phyloP scores from a whole-genome alignment of 2,888 invertebrate genomes.

The Aporophyla lueneburgensis region DNA sequence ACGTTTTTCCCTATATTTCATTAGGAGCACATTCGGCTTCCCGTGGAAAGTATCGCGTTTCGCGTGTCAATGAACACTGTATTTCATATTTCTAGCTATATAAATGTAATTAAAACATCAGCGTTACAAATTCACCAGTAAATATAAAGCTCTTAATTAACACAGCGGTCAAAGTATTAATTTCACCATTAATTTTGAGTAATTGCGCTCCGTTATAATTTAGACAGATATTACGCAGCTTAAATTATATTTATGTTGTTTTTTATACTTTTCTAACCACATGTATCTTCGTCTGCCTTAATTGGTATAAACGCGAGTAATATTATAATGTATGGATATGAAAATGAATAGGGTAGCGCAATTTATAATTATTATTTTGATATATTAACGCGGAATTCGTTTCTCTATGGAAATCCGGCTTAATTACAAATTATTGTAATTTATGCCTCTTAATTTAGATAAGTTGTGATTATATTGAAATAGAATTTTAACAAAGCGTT shows the following conservation, averaged over 20 bases:
- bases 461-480: neutral
- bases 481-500: constrained; percentile 35
- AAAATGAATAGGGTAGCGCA: constrained; percentile 81
- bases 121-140: constrained; percentile 77
- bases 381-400: constrained; percentile 69
- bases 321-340: constrained; percentile 84
- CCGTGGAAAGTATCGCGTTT: constrained; percentile 59
- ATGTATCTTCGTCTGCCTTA: constrained; percentile 82
- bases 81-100: constrained; percentile 58
- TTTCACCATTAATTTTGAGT: constrained; percentile 90
- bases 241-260: constrained; percentile 87
- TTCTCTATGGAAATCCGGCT: constrained; percentile 69
- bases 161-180: constrained; percentile 89
- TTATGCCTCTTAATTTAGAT: constrained; percentile 13
- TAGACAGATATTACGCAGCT: constrained; percentile 84
- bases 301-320: constrained; percentile 83
- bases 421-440: constrained; percentile 63
- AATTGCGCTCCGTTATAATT: constrained; percentile 87
- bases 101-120: constrained; percentile 77
- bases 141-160: constrained; percentile 88
- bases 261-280: constrained; percentile 79
- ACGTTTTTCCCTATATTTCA: constrained; percentile 41
- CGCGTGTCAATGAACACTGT: constrained; percentile 59
- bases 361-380: constrained; percentile 80
- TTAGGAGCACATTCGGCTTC: constrained; percentile 50